Base-by-base conservation (phyloP, 2,797 vertebrate genomes). In the Paguma larvata region DNA sequence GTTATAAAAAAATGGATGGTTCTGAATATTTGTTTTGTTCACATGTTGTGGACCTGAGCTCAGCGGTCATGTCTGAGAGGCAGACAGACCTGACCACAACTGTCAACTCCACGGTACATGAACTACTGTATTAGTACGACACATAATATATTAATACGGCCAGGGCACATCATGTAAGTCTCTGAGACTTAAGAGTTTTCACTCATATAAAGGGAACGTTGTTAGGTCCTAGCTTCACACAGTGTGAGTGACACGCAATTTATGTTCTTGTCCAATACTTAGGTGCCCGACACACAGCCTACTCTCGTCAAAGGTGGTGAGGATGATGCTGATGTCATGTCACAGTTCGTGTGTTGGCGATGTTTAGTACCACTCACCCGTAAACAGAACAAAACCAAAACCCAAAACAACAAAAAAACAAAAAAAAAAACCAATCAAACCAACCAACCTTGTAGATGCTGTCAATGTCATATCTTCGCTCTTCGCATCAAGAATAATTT, bases 241-340 rank as follows among this genome's bases (percentile, higher is more conserved):
- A 27, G 21, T 21, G 1, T 78, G 46, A 38, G 5, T 38, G 73
- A 79, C 38, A 30, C 0, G 59, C 51, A 32, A 18, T 15, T 15
- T 67, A 38, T 62, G 67, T 63, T 6, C 1, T 10, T 19, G 85
- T 72, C 62, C 34, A 34, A 30, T n/a, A 30, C n/a, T 72, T 27
- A 11, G 14, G 27, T 18, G 4, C 8, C 32, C 65, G 32, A 30
- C 6, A 0, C 12, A 11, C 4, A 5, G n/a, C 18, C 10, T 53
- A 16, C 30, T 12, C 38, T 34, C 51, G 23, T n/a, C 6, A 46
- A 3, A 34, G 34, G 46, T 18, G 15, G 13, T 1, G 51, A 73
- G 38, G n/a, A 44, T 0, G 41, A 38, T 0, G 38, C 19, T 2
- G 7, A 15, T 41, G 3, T 32, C 34, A 2, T 6, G 21, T 67